Conservation (phyloP, 2,113 vertebrate species). For the Pteropus alecto region DNA sequence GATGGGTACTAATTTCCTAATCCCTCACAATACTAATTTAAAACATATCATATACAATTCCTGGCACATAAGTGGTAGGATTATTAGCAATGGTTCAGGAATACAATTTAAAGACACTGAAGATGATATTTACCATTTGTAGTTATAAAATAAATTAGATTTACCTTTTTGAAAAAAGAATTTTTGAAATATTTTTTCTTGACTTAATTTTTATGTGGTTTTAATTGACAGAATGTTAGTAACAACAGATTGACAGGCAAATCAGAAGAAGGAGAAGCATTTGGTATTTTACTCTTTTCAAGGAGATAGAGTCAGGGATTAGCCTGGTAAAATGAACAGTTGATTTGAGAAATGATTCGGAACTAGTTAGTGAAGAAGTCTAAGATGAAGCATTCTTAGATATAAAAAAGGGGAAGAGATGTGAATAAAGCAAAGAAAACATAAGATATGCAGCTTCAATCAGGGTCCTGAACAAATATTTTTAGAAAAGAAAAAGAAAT, state of each 20-base stretch:
- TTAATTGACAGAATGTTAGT: slow-evolving; percentile 29
- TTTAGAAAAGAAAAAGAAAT: background rate
- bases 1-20: background rate
- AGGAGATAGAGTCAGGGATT: background rate
- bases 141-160: slow-evolving; percentile 26
- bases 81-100: background rate
- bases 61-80: background rate
- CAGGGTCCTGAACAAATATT: background rate
- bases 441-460: background rate
- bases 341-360: slow-evolving; percentile 9
- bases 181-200: background rate
- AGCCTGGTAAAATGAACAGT: background rate
- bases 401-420: background rate
- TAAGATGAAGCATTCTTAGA: background rate
- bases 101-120: slow-evolving; percentile 22
- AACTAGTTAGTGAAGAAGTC: background rate
- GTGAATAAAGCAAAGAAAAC: slow-evolving; percentile 7
- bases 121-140: background rate
- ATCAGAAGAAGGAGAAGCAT: background rate
- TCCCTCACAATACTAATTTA: background rate
- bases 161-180: slow-evolving; percentile 25
- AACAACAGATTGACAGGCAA: background rate
- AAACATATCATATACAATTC: background rate
- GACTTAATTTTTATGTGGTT: slow-evolving; percentile 13
- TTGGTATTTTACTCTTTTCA: slow-evolving; percentile 7